phyloP scores from a whole-genome alignment of 2,113 vertebrate species.

The Sorex fumeus region DNA sequence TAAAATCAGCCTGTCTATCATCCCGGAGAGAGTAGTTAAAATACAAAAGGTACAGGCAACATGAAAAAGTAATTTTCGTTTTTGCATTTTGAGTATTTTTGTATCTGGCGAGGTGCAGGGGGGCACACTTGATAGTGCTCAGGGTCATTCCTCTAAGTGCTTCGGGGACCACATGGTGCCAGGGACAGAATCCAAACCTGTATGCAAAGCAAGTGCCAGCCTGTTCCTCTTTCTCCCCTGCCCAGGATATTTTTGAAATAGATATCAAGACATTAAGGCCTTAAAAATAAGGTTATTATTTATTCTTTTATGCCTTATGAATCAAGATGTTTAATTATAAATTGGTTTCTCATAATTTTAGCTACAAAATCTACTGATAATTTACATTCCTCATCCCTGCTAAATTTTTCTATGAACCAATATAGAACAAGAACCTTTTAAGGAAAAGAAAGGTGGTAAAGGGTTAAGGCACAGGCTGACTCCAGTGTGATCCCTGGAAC shows the following conservation, averaged over 20 bases:
- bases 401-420: slow-evolving; percentile 38
- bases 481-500: too few species aligned
- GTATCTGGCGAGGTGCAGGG: too few species aligned
- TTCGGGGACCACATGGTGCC: too few species aligned
- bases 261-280: not conserved
- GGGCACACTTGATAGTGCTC: too few species aligned
- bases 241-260: slow-evolving; percentile 8
- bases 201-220: too few species aligned
- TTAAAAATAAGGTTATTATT: slow-evolving; percentile 5
- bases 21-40: slow-evolving; percentile 28
- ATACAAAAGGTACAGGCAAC: not conserved
- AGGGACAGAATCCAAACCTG: too few species aligned
- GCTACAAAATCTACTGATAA: not conserved
- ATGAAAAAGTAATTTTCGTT: not conserved
- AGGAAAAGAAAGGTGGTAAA: not conserved
- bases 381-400: not conserved
- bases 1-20: slow-evolving; percentile 14
- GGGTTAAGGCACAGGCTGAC: too few species aligned
- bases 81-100: too few species aligned
- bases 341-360: slow-evolving; percentile 38
- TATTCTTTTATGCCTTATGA: not conserved
- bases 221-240: too few species aligned
- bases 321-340: slow-evolving; percentile 38
- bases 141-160: too few species aligned
- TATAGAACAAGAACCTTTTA: not conserved